Conservation (phyloP, 64 coral and sea anemone species). For the Montipora sp. region DNA sequence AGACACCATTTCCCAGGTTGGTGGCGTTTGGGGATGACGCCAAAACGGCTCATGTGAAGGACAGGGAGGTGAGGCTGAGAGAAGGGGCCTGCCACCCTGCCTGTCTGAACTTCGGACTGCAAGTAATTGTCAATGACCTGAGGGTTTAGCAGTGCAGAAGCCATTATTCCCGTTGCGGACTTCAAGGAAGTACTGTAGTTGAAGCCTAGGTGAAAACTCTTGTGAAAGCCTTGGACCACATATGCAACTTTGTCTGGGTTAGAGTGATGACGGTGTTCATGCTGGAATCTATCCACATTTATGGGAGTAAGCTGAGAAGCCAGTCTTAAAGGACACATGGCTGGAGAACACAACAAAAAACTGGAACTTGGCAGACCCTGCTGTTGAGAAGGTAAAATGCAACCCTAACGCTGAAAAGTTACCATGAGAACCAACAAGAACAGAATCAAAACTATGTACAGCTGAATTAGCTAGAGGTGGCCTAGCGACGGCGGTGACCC, state of each 20-base stretch:
- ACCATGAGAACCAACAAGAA: no score
- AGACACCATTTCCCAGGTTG: background rate
- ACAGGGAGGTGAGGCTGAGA: no score
- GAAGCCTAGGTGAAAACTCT: no score
- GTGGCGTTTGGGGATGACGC: background rate
- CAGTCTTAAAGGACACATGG: background rate
- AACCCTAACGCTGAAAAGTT: background rate
- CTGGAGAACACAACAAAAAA: no score
- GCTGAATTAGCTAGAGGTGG: background rate
- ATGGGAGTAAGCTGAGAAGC: background rate
- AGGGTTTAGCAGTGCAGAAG: slow-evolving; percentile 9
- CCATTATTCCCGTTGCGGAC: background rate
- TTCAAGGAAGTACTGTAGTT: no score
- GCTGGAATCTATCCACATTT: background rate
- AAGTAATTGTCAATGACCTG: slow-evolving; percentile 60
- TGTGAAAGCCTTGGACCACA: no score
- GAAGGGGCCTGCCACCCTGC: slow-evolving; percentile 44
- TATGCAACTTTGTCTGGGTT: no score
- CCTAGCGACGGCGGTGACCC: background rate
- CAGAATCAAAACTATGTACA: background rate
- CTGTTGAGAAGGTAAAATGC: background rate
- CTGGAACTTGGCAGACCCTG: no score
- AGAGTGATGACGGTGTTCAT: background rate
- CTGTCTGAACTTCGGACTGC: background rate
- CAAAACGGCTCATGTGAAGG: slow-evolving; percentile 18